Evolutionary conservation across 2,888 invertebrate genomes (phyloP).

Genomic region (Laspeyria flexula): DNA sequence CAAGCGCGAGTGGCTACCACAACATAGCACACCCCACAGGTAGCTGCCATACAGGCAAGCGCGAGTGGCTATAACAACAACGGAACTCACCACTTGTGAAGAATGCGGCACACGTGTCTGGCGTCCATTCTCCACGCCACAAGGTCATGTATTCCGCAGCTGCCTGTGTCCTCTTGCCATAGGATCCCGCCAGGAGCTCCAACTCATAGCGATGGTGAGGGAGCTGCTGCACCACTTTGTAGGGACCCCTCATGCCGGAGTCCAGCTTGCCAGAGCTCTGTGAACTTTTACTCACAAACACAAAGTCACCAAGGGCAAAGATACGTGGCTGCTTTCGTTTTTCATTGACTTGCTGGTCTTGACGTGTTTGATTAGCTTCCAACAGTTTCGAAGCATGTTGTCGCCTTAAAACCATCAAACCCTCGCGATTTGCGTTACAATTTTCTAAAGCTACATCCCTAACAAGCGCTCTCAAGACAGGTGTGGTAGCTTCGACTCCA

Average conservation of each 20-base stretch:
- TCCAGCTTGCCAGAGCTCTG: conserved; percentile 33
- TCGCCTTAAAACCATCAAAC: conserved; percentile 6
- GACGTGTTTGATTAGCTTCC: conserved; percentile 1
- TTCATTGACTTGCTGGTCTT: background rate
- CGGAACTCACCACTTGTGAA: background rate
- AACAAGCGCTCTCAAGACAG: conserved; percentile 20
- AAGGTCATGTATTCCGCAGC: too few species aligned
- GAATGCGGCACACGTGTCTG: background rate
- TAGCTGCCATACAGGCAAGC: too few species aligned
- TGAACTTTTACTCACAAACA: conserved; percentile 29
- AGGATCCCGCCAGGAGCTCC: background rate
- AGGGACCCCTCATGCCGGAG: conserved; percentile 30
- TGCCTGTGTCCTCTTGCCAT: background rate
- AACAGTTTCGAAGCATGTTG: background rate
- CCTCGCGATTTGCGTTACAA: conserved; percentile 16
- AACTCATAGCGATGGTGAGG: conserved; percentile 22
- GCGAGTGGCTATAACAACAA: too few species aligned
- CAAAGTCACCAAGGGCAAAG: conserved; percentile 10
- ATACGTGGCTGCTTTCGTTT: background rate
- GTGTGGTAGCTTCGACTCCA: conserved; percentile 23
- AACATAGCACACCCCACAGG: too few species aligned
- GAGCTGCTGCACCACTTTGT: conserved; percentile 9
- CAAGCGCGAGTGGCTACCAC: too few species aligned
- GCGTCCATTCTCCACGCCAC: too few species aligned
- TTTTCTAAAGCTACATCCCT: conserved; percentile 23